Base-by-base conservation (phyloP, 64 coral and sea anemone genomes). In the Stylophora pistillata region DNA sequence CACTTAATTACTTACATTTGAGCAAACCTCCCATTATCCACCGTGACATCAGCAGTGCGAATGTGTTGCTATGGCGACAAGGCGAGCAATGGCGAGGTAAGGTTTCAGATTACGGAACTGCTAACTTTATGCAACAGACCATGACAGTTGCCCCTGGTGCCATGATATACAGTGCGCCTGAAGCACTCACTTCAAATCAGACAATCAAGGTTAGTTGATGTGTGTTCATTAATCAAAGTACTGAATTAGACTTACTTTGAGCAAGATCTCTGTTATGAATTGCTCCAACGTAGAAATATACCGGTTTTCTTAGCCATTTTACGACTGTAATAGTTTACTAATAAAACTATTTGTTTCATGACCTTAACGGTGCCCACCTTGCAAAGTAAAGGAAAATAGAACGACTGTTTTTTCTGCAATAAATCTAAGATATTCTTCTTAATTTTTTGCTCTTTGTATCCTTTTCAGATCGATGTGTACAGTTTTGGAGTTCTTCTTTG, bases 401-500 rank as follows among this genome's bases (percentile, higher is more conserved):
- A n/a, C n/a, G n/a, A n/a, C n/a, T n/a, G n/a, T n/a, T n/a, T n/a
- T n/a, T n/a, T n/a, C n/a, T n/a, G n/a, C n/a, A n/a, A n/a, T n/a
- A n/a, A n/a, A n/a, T n/a, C n/a, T n/a, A n/a, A n/a, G n/a, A n/a
- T n/a, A n/a, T n/a, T n/a, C n/a, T n/a, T 10, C 26, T 1, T 60
- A 15, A 17, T 10, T 71, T 5, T 25, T 2, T 30, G 15, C 28
- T 76, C 1, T 41, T 53, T 14, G 34, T 76, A 9, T 72, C 41
- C 14, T 26, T 85, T 0, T 17, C 69, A 91, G 89, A 78, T 85
- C 29, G 89, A 91, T 85, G 70, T 91, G 5, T 84, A 75, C 70
- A 85, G 89, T 25, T 98, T 92, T 92, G 95, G 95, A 9, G 32
- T 98, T 61, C 92, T 98, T 0, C 86, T 98, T 13, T 98, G 95